Base-by-base conservation (phyloP, 1,140 invertebrate species). In the Bactericera cockerelli region DNA sequence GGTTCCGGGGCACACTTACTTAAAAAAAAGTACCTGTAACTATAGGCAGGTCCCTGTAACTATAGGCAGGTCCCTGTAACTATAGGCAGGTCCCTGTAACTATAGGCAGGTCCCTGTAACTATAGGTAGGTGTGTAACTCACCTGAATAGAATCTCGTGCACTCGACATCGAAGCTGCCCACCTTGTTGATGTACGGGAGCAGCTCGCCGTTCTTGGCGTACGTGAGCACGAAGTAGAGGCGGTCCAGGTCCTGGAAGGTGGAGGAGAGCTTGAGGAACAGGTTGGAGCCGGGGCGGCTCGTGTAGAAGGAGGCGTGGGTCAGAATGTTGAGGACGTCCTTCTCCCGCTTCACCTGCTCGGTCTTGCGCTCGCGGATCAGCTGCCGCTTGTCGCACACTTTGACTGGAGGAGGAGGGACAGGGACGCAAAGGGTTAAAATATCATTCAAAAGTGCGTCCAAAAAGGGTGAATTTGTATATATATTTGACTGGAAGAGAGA, bases 221-320 rank as follows among this genome's bases (percentile, higher is more conserved):
- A 96, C 3, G 88, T 90, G 64, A 99, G 78, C 1, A 95, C 95
- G 79, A 98, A 99, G 76, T 96, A 99, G 16, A 99, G 79, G 67
- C 91, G 81, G 63, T 91, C 83, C 21, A 77, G 66, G 72, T 98
- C 94, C 76, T 99, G 96, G 76, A 99, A 99, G 36, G 96, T 97
- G 71, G 87, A 96, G 68, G 87, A 93, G 3, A 99, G 76, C 67
- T 87, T 86, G 14, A 98, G 90, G 71, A 99, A 93, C 70, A 91
- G 95, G 16, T 82, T 83, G 67, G 73, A 74, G 59, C 68, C 72
- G 42, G 42, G 42, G 42, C 22, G 42, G 42, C 3, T n/a, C n/a
- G n/a, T 16, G n/a, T 49, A 49, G n/a, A 49, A 49, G 6, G 42
- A 49, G 59, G 68, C 70, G 64, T 75, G 72, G 56, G 81, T 82